phyloP scores from a whole-genome alignment of 1,140 invertebrate species.

The Hestina assimilis region DNA sequence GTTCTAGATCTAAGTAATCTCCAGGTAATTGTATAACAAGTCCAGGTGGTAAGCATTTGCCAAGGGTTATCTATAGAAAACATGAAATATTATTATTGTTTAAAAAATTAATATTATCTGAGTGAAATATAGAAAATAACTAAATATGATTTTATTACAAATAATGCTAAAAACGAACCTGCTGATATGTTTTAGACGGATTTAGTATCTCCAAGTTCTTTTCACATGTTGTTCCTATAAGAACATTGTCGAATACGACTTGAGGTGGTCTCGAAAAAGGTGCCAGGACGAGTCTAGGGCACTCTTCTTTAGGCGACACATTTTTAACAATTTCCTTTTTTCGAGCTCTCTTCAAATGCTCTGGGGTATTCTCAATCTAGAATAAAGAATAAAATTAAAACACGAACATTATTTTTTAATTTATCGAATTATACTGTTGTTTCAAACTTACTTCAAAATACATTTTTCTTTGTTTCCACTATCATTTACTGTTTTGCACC shows the following conservation, averaged over 20 bases:
- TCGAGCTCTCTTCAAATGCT: constrained; percentile 53
- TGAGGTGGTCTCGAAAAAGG: constrained; percentile 81
- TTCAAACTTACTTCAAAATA: constrained; percentile 32
- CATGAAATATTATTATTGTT: neutral
- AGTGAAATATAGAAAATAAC: neutral
- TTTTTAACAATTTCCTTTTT: constrained; percentile 35
- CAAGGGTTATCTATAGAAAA: constrained; percentile 81
- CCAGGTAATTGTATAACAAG: constrained; percentile 78
- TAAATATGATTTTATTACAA: too few relatives aligned
- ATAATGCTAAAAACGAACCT: constrained; percentile 57
- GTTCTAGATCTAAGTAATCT: constrained; percentile 71
- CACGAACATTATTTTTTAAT: neutral
- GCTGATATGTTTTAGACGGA: constrained; percentile 76
- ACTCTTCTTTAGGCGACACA: constrained; percentile 56
- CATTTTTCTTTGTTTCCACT: constrained; percentile 7
- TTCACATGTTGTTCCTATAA: constrained; percentile 75
- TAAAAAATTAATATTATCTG: neutral
- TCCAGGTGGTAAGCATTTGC: constrained; percentile 79
- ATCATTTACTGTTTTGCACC: too few relatives aligned
- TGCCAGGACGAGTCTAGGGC: constrained; percentile 75
- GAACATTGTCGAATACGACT: constrained; percentile 82
- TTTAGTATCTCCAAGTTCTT: constrained; percentile 80
- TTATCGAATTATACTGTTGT: neutral
- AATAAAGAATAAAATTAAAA: constrained; percentile 11
- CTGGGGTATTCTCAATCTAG: constrained; percentile 74